Conservation (phyloP, 1,140 invertebrate species). For the Gryon sp. region DNA sequence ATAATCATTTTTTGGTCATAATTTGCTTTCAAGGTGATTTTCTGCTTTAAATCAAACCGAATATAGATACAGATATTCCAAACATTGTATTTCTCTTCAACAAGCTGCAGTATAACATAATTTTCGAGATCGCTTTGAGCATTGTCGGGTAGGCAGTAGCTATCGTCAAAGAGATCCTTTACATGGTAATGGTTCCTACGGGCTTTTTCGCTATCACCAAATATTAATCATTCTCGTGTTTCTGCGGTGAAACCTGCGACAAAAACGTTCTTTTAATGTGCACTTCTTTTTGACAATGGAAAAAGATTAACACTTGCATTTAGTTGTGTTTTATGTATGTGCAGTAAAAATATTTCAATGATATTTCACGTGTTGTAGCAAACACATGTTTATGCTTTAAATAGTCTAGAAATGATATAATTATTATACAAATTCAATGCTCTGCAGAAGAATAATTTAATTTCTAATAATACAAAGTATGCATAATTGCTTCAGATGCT, state of each 20-base stretch:
- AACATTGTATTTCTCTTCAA: slow-evolving; percentile 20
- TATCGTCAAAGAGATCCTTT: slow-evolving; percentile 44
- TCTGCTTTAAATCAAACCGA: slow-evolving; percentile 30
- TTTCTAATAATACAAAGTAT: too few species aligned
- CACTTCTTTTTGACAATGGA: not conserved
- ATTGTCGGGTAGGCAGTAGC: slow-evolving; percentile 17
- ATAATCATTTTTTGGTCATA: not conserved
- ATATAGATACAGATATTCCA: slow-evolving; percentile 9
- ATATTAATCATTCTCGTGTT: slow-evolving; percentile 42
- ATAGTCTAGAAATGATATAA: too few species aligned
- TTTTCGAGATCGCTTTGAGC: slow-evolving; percentile 38
- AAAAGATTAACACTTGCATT: not conserved
- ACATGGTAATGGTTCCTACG: slow-evolving; percentile 25
- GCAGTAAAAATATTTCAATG: too few species aligned
- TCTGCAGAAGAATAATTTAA: too few species aligned
- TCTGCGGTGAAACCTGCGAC: slow-evolving; percentile 8
- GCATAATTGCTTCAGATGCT: too few species aligned
- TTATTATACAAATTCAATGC: too few species aligned
- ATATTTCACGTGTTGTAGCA: too few species aligned
- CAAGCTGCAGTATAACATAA: slow-evolving; percentile 29
- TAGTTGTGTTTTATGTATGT: too few species aligned
- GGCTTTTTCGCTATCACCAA: slow-evolving; percentile 31
- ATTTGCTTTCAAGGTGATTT: slow-evolving; percentile 20
- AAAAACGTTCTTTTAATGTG: slow-evolving; percentile 18
- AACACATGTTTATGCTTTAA: too few species aligned